Conservation (phyloP, 2,113 vertebrate species). For the Pachyramphus minor region DNA sequence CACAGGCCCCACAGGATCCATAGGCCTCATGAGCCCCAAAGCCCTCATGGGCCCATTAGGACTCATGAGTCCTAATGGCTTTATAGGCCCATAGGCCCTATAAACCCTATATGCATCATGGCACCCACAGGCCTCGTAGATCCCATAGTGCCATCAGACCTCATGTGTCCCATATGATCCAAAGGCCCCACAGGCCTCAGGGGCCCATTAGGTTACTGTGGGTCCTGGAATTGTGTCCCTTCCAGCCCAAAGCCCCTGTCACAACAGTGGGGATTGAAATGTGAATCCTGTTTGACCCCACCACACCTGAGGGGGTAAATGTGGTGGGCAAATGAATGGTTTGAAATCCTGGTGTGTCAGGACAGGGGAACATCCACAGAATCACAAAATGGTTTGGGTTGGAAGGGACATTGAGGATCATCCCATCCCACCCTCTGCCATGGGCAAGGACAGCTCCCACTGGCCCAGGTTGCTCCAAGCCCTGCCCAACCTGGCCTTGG, state of each 20-base stretch:
- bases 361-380: not conserved
- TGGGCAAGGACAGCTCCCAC: not conserved
- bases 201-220: not conserved
- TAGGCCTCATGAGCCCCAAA: too few species aligned
- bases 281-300: not conserved
- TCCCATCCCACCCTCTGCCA: too few species aligned
- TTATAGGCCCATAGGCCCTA: too few species aligned
- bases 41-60: too few species aligned
- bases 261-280: not conserved
- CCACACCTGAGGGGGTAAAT: not conserved
- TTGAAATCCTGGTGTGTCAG: not conserved
- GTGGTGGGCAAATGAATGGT: not conserved
- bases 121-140: too few species aligned
- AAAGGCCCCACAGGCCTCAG: not conserved
- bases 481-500: not conserved
- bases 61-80: too few species aligned
- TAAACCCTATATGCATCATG: too few species aligned
- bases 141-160: too few species aligned
- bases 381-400: not conserved
- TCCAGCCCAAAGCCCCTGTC: not conserved
- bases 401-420: not conserved
- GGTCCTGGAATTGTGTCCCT: not conserved
- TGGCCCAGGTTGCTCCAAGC: fast-evolving
- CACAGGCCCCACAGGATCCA: not conserved
- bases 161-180: too few species aligned